Evolutionary conservation across 35 echinoderm and acorn worm species (phyloP), one percentile per base, ranked within the genome.

Genomic region (Eucidaris tribuloides): DNA sequence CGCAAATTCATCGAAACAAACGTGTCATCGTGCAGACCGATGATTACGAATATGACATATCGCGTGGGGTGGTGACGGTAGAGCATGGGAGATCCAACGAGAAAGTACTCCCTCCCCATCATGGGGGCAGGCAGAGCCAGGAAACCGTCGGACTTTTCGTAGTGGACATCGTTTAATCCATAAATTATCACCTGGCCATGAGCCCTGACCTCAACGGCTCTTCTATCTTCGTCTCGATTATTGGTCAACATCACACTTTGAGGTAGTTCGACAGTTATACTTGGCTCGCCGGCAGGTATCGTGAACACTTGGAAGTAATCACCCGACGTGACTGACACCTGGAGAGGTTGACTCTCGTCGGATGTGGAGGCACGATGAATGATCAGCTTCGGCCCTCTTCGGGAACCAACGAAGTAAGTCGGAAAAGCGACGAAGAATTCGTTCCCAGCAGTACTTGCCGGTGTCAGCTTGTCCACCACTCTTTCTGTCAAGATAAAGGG

Each of bases 141-240:
- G 42, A 52, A 79, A 24, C 40, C 76, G 46, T 79, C 76, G 23
- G 76, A 79, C 3, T 52, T n/a, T 9, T 52, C 48, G 48, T 52
- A 9, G n/a, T 9, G n/a, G 9, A n/a, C 48, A n/a, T 52, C 48
- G 48, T 52, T 52, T 9, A 52, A n/a, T 11, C 48, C 48, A 52
- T 52, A 52, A n/a, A 52, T n/a, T 52, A 52, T n/a, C 9, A 52
- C 48, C 9, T 9, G 48, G 48, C 48, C n/a, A 9, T 52, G 9
- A 9, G 48, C 48, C n/a, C 48, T 9, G 48, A 52, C n/a, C n/a
- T 52, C 9, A 11, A 52, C 48, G 48, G 48, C 9, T 9, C 48
- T 52, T 9, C 48, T 9, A 11, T 9, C n/a, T n/a, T 52, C 48
- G n/a, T 52, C 48, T n/a, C 48, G 9, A n/a, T 9, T 11, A 52